Percentiles rank a stretch among this genome's conserved stretches.
Conservation (phyloP, 2,888 invertebrate genomes). For the Zelleria hepariella region DNA sequence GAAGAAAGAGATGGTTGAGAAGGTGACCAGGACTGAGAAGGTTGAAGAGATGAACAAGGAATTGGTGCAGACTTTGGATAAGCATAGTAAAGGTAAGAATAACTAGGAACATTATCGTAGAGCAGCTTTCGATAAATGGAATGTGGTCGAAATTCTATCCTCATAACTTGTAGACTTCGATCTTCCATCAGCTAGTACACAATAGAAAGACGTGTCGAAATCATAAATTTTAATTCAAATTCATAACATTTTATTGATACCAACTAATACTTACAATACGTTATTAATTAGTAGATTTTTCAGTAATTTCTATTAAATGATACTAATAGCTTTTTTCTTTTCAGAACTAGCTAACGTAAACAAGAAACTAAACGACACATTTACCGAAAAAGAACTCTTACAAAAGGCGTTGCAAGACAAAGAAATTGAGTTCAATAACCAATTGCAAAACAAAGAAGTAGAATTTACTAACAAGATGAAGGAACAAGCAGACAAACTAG, state of each 20-base stretch:
- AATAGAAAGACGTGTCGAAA: too few relatives aligned
- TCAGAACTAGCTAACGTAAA: neutral
- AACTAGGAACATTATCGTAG: conserved; percentile 8
- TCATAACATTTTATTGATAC: neutral
- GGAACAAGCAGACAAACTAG: neutral
- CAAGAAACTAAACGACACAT: neutral
- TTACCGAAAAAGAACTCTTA: neutral
- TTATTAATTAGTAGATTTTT: too few relatives aligned
- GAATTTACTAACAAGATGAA: neutral
- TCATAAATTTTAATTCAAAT: neutral
- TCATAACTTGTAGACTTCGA: too few relatives aligned
- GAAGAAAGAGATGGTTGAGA: neutral
- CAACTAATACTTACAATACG: neutral
- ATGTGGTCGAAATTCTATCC: too few relatives aligned
- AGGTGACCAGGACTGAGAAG: neutral
- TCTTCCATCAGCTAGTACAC: too few relatives aligned
- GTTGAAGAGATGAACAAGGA: neutral
- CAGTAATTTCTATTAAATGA: neutral
- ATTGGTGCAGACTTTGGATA: conserved; percentile 13
- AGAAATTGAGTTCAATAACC: neutral
- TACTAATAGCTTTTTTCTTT: neutral
- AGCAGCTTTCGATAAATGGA: neutral
- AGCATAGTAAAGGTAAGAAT: conserved; percentile 28
- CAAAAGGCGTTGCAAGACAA: neutral
- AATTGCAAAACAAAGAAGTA: neutral